Percentiles rank a stretch among this genome's conserved stretches.
phyloP scores from a whole-genome alignment of 1,140 invertebrate species.

The Schlechtendalia chinensis region DNA sequence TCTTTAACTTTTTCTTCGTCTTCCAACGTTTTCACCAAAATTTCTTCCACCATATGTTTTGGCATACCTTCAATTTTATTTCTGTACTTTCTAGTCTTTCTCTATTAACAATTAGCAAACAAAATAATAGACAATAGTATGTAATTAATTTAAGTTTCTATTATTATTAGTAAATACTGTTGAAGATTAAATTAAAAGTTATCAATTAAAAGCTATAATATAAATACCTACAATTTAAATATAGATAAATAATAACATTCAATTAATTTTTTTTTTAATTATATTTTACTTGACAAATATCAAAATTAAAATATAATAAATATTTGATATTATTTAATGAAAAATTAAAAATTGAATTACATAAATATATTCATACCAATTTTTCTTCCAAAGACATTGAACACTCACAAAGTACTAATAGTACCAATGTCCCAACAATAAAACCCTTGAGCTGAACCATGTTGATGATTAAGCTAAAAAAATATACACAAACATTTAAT shows the following conservation, averaged over 20 bases:
- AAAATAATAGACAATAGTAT: background rate
- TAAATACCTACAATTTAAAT: no score
- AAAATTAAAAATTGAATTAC: background rate
- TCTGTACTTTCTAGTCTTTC: slow-evolving; percentile 13
- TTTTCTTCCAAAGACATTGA: slow-evolving; percentile 8
- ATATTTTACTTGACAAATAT: no score
- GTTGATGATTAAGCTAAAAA: background rate
- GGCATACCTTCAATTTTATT: background rate
- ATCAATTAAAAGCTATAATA: no score
- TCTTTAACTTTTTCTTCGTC: background rate
- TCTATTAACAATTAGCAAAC: slow-evolving; percentile 6
- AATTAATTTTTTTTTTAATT: no score
- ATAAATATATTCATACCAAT: slow-evolving; percentile 12
- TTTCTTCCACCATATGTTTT: slow-evolving; percentile 2
- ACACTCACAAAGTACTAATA: slow-evolving; percentile 16
- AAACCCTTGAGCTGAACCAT: slow-evolving; percentile 31
- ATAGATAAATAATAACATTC: no score
- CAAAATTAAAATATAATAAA: no score
- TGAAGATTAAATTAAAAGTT: no score
- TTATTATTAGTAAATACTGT: no score
- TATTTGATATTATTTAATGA: no score
- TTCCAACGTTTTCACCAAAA: background rate
- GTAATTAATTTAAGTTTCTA: no score
- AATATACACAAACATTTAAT: background rate
- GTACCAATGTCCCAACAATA: background rate